phyloP scores from a whole-genome alignment of 2,797 vertebrate genomes.

The Platalea minor region DNA sequence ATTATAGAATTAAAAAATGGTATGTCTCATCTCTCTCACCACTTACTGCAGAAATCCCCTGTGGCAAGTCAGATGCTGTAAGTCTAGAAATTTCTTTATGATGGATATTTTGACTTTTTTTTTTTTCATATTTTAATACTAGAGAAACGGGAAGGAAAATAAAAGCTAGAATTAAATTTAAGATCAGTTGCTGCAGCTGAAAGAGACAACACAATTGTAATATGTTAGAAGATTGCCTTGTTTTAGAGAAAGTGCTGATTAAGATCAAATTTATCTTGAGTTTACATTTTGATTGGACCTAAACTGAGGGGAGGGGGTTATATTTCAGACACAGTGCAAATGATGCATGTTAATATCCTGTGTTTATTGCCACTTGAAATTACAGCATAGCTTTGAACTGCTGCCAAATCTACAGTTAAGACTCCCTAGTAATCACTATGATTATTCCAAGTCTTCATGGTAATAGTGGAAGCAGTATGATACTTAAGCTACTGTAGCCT shows the following conservation, averaged over 20 bases:
- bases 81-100: not conserved
- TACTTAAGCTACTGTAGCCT: not conserved
- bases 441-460: conserved; percentile 47
- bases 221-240: conserved; percentile 22
- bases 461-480: not conserved
- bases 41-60: not conserved
- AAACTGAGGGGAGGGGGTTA: conserved; percentile 10
- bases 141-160: not conserved
- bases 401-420: conserved; percentile 52
- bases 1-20: not conserved
- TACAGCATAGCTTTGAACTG: conserved; percentile 47
- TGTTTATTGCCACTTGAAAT: conserved; percentile 61
- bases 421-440: conserved; percentile 48
- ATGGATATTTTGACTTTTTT: not conserved
- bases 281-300: conserved; percentile 45
- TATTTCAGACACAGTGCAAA: conserved; percentile 40
- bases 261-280: conserved; percentile 49
- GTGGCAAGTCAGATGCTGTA: not conserved
- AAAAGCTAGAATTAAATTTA: conserved; percentile 17
- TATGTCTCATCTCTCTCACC: not conserved
- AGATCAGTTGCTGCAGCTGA: not conserved
- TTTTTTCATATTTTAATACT: not conserved
- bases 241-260: conserved; percentile 57
- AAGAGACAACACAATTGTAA: not conserved
- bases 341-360: conserved; percentile 52